phyloP scores from a whole-genome alignment of 2,113 vertebrate genomes.

The Phoxinus phoxinus region DNA sequence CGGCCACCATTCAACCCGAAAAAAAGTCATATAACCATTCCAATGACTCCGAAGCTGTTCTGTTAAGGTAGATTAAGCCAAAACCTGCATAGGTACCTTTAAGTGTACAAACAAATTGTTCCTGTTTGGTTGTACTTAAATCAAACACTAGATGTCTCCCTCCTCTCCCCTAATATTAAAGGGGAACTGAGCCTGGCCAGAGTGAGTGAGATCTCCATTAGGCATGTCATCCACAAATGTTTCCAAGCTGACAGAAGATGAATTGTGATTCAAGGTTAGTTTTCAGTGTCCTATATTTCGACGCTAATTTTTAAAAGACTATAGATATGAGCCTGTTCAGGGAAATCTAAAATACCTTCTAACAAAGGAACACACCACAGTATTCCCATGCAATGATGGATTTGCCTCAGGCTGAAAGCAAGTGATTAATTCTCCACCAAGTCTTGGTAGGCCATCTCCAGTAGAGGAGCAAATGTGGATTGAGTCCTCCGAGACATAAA shows the following conservation, averaged over 20 bases:
- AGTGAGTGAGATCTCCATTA: not conserved
- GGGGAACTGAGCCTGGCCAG: not conserved
- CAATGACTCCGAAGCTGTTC: no score
- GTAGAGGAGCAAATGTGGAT: not conserved
- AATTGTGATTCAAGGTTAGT: conserved; percentile 4
- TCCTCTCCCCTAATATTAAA: conserved; percentile 5
- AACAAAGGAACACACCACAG: not conserved
- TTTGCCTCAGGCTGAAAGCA: conserved; percentile 20
- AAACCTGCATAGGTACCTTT: no score
- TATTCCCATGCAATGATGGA: not conserved
- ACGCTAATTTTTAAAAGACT: not conserved
- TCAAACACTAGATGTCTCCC: conserved; percentile 44
- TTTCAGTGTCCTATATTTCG: conserved; percentile 2
- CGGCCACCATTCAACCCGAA: no score
- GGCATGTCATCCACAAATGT: not conserved
- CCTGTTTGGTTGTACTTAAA: not conserved
- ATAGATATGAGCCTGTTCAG: not conserved
- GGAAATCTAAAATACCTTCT: conserved; percentile 3
- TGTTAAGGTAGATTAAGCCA: no score
- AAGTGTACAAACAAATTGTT: not conserved
- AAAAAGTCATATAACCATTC: no score
- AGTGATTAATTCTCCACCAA: conserved; percentile 22
- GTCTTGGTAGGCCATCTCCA: not conserved
- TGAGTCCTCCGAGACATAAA: conserved; percentile 23
- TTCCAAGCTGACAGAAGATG: conserved; percentile 9